phyloP scores from a whole-genome alignment of 2,888 invertebrate genomes.

The Anarsia innoxiella region DNA sequence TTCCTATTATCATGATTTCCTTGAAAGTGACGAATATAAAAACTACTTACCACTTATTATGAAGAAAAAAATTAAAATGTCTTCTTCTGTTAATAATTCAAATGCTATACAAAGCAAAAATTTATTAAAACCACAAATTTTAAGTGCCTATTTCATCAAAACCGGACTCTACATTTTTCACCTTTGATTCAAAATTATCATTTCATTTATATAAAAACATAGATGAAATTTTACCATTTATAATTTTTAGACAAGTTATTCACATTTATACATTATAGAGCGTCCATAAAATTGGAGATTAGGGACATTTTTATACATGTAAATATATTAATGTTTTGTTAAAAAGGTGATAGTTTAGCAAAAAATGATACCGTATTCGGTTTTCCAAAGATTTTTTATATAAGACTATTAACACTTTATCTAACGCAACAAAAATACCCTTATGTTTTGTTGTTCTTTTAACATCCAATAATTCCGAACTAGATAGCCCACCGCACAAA shows the following conservation, averaged over 20 bases:
- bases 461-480: conserved; percentile 58
- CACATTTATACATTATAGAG: too few species aligned
- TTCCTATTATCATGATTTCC: too few species aligned
- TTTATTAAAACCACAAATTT: too few species aligned
- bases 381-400: too few species aligned
- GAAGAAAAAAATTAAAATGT: too few species aligned
- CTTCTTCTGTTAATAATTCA: too few species aligned
- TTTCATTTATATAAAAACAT: conserved; percentile 4
- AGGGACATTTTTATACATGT: not conserved
- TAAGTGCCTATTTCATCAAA: too few species aligned
- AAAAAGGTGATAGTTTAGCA: not conserved
- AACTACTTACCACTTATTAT: too few species aligned
- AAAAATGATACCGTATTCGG: conserved; percentile 16
- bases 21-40: too few species aligned
- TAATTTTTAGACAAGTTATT: too few species aligned
- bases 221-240: not conserved
- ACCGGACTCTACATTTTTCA: conserved; percentile 15
- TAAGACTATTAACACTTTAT: conserved; percentile 53
- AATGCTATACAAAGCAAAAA: conserved; percentile 10
- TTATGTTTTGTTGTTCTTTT: conserved; percentile 60
- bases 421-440: conserved; percentile 54
- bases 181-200: conserved; percentile 7
- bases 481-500: conserved; percentile 55
- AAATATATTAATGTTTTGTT: not conserved
- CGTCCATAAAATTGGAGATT: not conserved